These are phyloP conservation scores for Cantharis rufa DNA, from an alignment of 2,888 invertebrate genomes.

Conservation along the genomic window DNA sequence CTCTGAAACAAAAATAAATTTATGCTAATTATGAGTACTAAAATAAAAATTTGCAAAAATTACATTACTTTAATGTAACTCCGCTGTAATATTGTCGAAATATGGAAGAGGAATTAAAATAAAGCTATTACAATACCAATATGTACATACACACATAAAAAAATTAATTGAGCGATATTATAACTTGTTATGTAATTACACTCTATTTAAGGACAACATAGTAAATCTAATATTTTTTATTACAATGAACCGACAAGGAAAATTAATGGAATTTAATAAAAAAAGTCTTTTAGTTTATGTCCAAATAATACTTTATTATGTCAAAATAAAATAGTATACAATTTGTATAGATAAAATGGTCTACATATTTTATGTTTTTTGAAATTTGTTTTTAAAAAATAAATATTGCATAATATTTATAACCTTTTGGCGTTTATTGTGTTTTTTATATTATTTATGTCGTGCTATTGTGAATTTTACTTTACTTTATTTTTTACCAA, in stretches of 20 bases:
- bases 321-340: neutral
- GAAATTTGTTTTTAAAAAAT: neutral
- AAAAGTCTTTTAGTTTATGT: neutral
- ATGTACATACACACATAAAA: neutral
- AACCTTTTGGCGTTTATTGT: neutral
- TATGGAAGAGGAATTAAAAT: neutral
- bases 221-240: neutral
- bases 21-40: neutral
- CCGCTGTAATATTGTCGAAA: neutral
- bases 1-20: slow-evolving; percentile 31
- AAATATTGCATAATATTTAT: neutral
- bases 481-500: neutral
- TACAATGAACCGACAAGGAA: neutral
- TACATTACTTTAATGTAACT: neutral
- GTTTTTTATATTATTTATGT: neutral
- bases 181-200: neutral
- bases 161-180: neutral
- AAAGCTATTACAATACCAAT: too few species aligned
- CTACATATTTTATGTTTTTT: neutral
- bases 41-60: neutral
- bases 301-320: neutral
- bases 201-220: neutral
- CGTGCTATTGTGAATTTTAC: neutral
- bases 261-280: neutral
- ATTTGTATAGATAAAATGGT: neutral